Percentiles rank a stretch among this genome's conserved stretches.
Evolutionary conservation across 2,888 invertebrate species (phyloP).

Genomic region (Eupsilia transversa): DNA sequence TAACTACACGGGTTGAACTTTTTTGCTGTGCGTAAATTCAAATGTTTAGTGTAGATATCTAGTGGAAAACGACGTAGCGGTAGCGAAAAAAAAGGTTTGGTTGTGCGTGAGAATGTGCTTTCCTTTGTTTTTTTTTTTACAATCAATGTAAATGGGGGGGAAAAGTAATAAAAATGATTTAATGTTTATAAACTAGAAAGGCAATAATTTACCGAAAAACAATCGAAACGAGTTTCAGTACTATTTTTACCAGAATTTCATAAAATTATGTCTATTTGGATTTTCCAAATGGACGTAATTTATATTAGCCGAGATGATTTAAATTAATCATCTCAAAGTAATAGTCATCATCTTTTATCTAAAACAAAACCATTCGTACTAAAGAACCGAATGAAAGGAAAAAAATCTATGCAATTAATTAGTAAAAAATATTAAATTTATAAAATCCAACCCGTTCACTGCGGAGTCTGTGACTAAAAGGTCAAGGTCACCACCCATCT

Average conservation of each 20-base stretch:
- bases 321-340: background rate
- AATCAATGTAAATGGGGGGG: background rate
- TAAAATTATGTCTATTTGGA: background rate
- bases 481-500: conserved; percentile 43
- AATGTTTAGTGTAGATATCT: conserved; percentile 50
- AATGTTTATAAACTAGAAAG: background rate
- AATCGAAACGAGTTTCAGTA: background rate
- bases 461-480: conserved; percentile 15
- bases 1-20: conserved; percentile 59
- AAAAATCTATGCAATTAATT: background rate
- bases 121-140: background rate
- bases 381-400: background rate
- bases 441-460: conserved; percentile 12
- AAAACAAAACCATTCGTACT: background rate
- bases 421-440: background rate
- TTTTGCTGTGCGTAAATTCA: conserved; percentile 61
- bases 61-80: conserved; percentile 21
- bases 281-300: background rate
- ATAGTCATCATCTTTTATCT: too few relatives aligned
- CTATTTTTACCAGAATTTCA: background rate
- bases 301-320: background rate
- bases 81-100: conserved; percentile 4
- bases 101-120: conserved; percentile 2
- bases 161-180: background rate
- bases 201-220: background rate